Evolutionary conservation across 2,888 invertebrate species (phyloP).

Genomic region (Agrypnus murinus): DNA sequence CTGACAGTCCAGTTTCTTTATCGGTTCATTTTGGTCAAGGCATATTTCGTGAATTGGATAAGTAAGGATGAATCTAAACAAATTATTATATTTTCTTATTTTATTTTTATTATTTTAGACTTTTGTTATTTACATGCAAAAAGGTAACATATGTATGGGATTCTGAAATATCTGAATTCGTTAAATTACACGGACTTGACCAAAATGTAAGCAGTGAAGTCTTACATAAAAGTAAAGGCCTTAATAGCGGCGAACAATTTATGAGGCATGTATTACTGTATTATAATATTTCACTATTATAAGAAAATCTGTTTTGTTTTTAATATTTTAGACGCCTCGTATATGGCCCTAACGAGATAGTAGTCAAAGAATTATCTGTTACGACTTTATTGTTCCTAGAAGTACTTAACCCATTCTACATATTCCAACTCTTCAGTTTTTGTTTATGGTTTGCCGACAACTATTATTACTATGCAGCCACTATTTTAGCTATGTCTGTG

Average conservation of each 20-base stretch:
- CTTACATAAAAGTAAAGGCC: slow-evolving; percentile 78
- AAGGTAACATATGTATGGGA: slow-evolving; percentile 91
- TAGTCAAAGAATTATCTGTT: slow-evolving; percentile 84
- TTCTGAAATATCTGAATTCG: slow-evolving; percentile 78
- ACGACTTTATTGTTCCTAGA: slow-evolving; percentile 84
- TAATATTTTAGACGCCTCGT: slow-evolving; percentile 78
- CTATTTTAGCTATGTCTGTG: slow-evolving; percentile 88
- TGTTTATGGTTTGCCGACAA: slow-evolving; percentile 92
- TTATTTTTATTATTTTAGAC: slow-evolving; percentile 50
- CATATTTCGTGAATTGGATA: slow-evolving; percentile 66
- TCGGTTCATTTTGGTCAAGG: slow-evolving; percentile 69
- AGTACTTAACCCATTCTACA: slow-evolving; percentile 95
- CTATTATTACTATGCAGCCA: slow-evolving; percentile 92
- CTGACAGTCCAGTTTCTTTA: slow-evolving; percentile 56
- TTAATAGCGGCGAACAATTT: slow-evolving; percentile 76
- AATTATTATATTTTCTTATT: no score
- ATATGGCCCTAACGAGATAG: slow-evolving; percentile 89
- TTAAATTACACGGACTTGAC: slow-evolving; percentile 84
- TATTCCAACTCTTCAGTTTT: slow-evolving; percentile 95
- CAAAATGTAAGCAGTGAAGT: slow-evolving; percentile 77
- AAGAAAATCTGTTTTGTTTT: not conserved
- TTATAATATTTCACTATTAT: not conserved
- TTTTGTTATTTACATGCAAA: slow-evolving; percentile 85
- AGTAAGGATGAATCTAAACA: slow-evolving; percentile 57
- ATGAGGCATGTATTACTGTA: slow-evolving; percentile 74